Evolutionary conservation across 2,888 invertebrate species (phyloP), one percentile per base, ranked within the genome.

Genomic region (Erynnis tages): DNA sequence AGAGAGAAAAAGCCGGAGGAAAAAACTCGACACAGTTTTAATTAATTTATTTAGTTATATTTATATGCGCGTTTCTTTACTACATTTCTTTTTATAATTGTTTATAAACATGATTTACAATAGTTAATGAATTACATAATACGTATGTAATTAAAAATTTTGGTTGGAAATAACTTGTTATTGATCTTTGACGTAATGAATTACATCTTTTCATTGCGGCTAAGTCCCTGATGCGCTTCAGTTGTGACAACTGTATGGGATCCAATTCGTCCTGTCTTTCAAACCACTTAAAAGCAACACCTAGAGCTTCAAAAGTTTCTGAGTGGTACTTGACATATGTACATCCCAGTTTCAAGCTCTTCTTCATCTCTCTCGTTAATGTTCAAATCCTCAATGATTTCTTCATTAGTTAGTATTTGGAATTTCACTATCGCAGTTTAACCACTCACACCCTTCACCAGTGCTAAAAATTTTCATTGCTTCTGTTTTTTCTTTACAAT

Each of bases 401-500:
- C 21, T 21, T 21, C 21, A 21, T 21, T 5, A 5, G 10, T 23
- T 8, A 23, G 8, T 8, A 29, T 29, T 8, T 21, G 29, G n/a
- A 29, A 29, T 29, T 29, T 8, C 29, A 29, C 8, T 29, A 8
- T 29, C n/a, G n/a, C 10, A n/a, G 29, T 29, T 8, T 8, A n/a
- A 29, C 10, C 10, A 10, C n/a, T 29, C 10, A 8, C 29, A 8
- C 8, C 10, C 29, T n/a, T 29, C 10, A 29, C 29, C 29, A n/a
- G 8, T 29, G 29, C 2, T 29, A 3, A 8, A 29, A 21, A 21
- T 21, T 10, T 29, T 8, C 8, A 10, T 29, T 29, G 29, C 29
- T 29, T 10, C n/a, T 29, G 54, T 52, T 54, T 56, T 41, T 37
- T 17, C 32, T 47, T 56, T 32, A 45, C 3, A 21, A 21, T 57